Evolutionary conservation across 1,140 invertebrate genomes (phyloP), one percentile per base, ranked within the genome.

Genomic region (Eciton burchellii): DNA sequence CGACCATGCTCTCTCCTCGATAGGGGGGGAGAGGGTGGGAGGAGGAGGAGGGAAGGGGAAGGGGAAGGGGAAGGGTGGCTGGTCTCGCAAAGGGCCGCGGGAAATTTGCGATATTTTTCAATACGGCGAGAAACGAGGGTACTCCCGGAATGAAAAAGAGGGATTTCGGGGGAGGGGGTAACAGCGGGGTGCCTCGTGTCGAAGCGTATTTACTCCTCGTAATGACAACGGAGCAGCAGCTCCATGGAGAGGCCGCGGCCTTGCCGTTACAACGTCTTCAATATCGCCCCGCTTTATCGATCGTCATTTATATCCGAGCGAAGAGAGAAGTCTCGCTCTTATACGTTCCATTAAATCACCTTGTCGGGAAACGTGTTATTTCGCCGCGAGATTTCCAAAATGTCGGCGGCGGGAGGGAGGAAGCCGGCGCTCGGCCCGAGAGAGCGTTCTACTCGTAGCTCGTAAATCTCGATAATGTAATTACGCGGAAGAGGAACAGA

Each of bases 51-150:
- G n/a, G n/a, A n/a, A n/a, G n/a, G n/a, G n/a, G n/a, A n/a, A n/a
- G n/a, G n/a, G n/a, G n/a, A n/a, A n/a, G n/a, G n/a, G n/a, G n/a
- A n/a, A n/a, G n/a, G n/a, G n/a, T 16, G 74, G 35, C 45, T 83
- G 68, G 79, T 52, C 77, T 74, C 77, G 56, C 47, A 70, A 79
- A 82, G 83, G 71, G n/a, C 19, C 85, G n/a, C n/a, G 86, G 88
- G 86, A 89, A 89, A 90, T 90, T 89, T 89, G 89, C 88, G 85
- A 89, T 89, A 89, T 90, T 90, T 89, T 89, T 88, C 88, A 89
- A 89, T n/a, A n/a, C 84, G 86, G 76, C 84, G 83, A 60, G 63
- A 66, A 35, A 24, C 66, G 49, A 84, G 76, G 72, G 47, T 54
- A 26, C 24, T 26, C 12, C 19, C 43, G n/a, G 35, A 82, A 82